Evolutionary conservation across 2,113 vertebrate species (phyloP), one percentile per base, ranked within the genome.

Genomic region (Phylloscopus trochiloides): DNA sequence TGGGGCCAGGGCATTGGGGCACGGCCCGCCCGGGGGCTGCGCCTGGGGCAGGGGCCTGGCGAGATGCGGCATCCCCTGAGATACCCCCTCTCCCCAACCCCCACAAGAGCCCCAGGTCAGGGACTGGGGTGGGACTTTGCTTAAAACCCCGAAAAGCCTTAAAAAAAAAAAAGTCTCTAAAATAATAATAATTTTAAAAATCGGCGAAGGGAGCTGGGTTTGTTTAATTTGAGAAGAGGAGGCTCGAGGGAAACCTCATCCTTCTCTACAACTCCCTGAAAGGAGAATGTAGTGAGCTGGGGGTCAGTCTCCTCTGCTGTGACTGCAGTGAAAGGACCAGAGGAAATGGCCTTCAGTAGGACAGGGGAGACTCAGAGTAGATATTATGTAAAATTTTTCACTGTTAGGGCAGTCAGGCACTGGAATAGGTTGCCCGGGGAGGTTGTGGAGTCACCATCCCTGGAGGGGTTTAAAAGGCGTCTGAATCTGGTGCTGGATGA

Each of bases 301-400:
- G 45, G n/a, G 12, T 7, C 0, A 2, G 40, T 40, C 8, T 48
- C 22, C 7, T 28, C 38, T 77, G 0, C 19, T 32, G 24, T 34
- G 57, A 6, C 48, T 26, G 57, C 42, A 48, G 34, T 8, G 36
- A 65, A 13, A 34, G 25, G 10, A 32, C 12, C 58, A 22, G 36
- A n/a, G 47, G n/a, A 19, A n/a, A 25, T 6, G 43, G 32, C 36
- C 67, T 6, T 38, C 19, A 50, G 2, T 12, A 51, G 32, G 51
- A 24, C 22, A 22, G 7, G 7, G 6, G 32, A 32, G 2, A 29
- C 13, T 32, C 57, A 28, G 34, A 36, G 32, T 22, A 31, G 43
- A 0, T n/a, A 4, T 5, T 26, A 51, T 10, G 22, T 2, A 62
- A 31, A 14, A 3, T 4, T 15, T 16, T 16, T 73, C 22, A 17